Evolutionary conservation across 2,797 vertebrate species (phyloP), one percentile per base, ranked within the genome.

Genomic region (Buphagus erythrorhynchus): DNA sequence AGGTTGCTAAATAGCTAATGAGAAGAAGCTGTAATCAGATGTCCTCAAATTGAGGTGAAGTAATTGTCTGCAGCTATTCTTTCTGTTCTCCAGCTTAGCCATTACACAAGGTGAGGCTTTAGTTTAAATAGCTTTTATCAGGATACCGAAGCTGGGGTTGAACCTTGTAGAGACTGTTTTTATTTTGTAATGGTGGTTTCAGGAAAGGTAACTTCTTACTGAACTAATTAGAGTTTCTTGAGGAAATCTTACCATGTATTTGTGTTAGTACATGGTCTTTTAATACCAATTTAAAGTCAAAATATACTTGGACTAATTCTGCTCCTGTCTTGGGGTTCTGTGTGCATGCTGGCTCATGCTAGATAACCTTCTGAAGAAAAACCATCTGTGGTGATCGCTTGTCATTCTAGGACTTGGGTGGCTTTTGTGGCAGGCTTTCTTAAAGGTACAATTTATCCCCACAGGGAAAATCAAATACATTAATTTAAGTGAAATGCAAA

Each of bases 331-430:
- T 55, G 40, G 43, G 11, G 13, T 81, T 46, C 43, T 69, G 29
- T 15, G 51, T 51, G 8, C 1, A 1, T 28, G 21, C 46, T 91
- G 43, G 29, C 13, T 69, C 3, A 10, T 11, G 13, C 14, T 62
- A 16, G 20, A 49, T n/a, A 33, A 19, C 10, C 20, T 79, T 75
- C 54, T 45, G 9, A 82, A 72, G 17, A 40, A 52, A 75, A 85
- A 35, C 0, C 4, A 36, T 28, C 14, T 42, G 6, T 15, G 61
- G 35, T 6, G n/a, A 54, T 59, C n/a, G 14, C 20, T 54, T 68
- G 35, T n/a, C 3, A 1, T 73, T 58, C 1, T 18, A 80, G 38
- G 16, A 42, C 26, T 42, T 40, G 10, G 0, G 4, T 52, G 21
- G 10, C n/a, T 79, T 69, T 88, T 69, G 36, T 29, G 54, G 46